Base-by-base conservation (phyloP, 2,113 vertebrate genomes). In the Regulus satrapa region DNA sequence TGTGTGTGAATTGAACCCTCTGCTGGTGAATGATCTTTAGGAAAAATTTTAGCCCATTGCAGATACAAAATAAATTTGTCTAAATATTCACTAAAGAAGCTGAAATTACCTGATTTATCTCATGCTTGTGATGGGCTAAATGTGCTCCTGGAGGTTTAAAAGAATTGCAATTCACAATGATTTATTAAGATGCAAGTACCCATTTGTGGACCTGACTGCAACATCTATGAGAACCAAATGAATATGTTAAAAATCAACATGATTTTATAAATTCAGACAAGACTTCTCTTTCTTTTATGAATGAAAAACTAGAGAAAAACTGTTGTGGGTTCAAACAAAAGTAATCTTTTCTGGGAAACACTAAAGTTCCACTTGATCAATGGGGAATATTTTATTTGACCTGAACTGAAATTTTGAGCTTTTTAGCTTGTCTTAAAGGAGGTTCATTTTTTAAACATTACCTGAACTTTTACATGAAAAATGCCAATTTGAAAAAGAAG, bases 1-100 rank as follows among this genome's bases (percentile, higher is more conserved):
- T 8, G 51, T 63, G 74, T 76, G 71, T 80, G 93, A 91, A 89
- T 20, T 94, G 81, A 91, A 96, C 87, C 89, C 91, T 95, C 91
- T 89, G 87, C 66, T 93, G 91, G 91, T 85, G 91, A 91, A 88
- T 51, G 72, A 80, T 83, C 84, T 90, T 63, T 11, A 93, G 25
- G 54, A 69, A 80, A 83, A 34, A 24, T 4, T 62, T 83, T 51
- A 94, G 36, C 64, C 85, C 32, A 5, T 52, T 63, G n/a, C 23
- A 80, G 88, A 49, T 34, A 23, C 4, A 34, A 75, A 88, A 59
- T 34, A 75, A 88, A 69, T 51, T 67, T 71, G n/a, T 31, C 64
- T 58, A 67, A 91, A 31, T 19, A 18, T 49, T 9, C 38, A 10
- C 25, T 48, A 43, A 85, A 89, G 81, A 36, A 55, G 17, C 19